Base-by-base conservation (phyloP, 1,140 invertebrate species). In the Apis laboriosa region DNA sequence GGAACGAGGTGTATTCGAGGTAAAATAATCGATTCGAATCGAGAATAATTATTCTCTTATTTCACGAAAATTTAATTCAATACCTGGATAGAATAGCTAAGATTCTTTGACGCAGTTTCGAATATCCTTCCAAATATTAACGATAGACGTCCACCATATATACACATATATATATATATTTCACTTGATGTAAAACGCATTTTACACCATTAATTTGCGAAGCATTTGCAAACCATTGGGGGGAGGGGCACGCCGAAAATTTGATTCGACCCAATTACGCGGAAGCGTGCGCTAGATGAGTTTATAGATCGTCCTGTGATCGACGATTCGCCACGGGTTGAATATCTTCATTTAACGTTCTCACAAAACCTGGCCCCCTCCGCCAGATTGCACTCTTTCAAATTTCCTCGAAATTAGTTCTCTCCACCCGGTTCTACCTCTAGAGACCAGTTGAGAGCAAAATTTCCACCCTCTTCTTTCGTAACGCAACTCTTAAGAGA, bases 151-250 rank as follows among this genome's bases (percentile, higher is more conserved):
- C 49, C 34, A 7, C 34, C 0, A 43, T 43, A 43, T 7, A 3
- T 43, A 7, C 5, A 0, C 34, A 34, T 21, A 34, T 34, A 19
- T 11, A 24, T 24, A 60, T 21, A 34, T 34, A 19, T 11, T 12
- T 28, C n/a, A 64, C 28, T 77, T 66, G 34, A 7, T 43, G 34
- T 43, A 19, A 77, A 77, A 68, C 66, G 43, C 15, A 28, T 51
- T 78, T 70, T 80, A 74, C 49, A 43, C 13, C 34, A 74, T 43
- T 66, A 74, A 55, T 75, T 75, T 51, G 21, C 60, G 60, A 24
- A 55, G 17, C 60, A 51, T 75, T 75, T 43, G 60, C 53, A 28
- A 17, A 53, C 34, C 21, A 24, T 56, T 63, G 51, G 53, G 0
- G 34, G 34, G 34, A 7, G 5, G 34, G 5, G 17, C 13, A n/a